phyloP scores from a whole-genome alignment of 2,113 vertebrate genomes.

The Pterocles gutturalis region DNA sequence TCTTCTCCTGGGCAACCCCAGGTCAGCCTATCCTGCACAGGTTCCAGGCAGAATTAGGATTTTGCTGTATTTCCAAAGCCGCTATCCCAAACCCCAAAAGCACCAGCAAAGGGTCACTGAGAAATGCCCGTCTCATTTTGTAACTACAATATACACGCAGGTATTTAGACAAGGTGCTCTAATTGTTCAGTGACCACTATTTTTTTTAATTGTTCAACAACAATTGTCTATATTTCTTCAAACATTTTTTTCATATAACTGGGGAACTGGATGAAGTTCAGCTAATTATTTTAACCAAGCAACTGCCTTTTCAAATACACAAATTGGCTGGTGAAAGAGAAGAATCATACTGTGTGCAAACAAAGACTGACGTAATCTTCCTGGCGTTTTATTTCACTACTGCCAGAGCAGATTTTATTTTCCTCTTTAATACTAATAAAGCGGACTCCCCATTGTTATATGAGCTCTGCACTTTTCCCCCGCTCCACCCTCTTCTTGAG shows the following conservation, averaged over 20 bases:
- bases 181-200: not conserved
- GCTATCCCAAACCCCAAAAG: not conserved
- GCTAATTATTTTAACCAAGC: conserved; percentile 63
- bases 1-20: not conserved
- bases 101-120: not conserved
- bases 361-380: conserved; percentile 66
- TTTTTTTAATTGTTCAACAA: not conserved
- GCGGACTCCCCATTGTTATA: conserved; percentile 42
- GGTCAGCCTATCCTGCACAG: not conserved
- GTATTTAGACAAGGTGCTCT: not conserved
- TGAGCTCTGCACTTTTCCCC: conserved; percentile 40
- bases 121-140: not conserved
- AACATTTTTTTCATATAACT: not conserved
- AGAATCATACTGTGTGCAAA: conserved; percentile 69
- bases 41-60: not conserved
- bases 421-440: conserved; percentile 59
- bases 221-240: not conserved
- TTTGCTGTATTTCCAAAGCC: not conserved
- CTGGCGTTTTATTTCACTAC: conserved; percentile 52
- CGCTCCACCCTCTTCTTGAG: conserved; percentile 41
- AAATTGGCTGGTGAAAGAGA: conserved; percentile 64
- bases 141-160: not conserved
- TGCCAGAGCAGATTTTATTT: conserved; percentile 60
- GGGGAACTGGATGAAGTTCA: conserved; percentile 34
- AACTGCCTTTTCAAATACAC: conserved; percentile 53